Evolutionary conservation across 1,140 invertebrate genomes (phyloP), one percentile per base, ranked within the genome.

Genomic region (Nixonia krombeini): DNA sequence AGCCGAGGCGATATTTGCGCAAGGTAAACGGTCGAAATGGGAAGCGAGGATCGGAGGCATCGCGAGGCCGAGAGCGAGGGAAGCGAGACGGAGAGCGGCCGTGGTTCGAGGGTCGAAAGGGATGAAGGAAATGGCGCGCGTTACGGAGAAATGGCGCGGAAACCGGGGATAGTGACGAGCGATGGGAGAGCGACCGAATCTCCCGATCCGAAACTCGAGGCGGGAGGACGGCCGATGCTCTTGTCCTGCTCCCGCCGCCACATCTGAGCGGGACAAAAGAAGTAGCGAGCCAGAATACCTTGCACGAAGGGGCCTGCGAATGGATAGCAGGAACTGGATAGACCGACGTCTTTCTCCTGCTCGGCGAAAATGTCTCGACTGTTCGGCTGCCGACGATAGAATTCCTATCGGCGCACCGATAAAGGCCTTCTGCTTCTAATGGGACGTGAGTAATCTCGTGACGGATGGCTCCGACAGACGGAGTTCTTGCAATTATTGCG

Each of bases 91-190:
- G 67, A 38, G 35, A 58, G 56, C 23, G 71, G 65, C 31, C 28
- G 17, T 56, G 65, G 71, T 70, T 45, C 47, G 45, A 68, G 73
- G 62, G 67, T 70, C 72, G 79, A 79, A 81, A 80, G 76, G 81
- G 83, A 77, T 77, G 69, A 72, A 84, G 81, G 81, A 85, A 85
- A 85, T 85, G 82, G 84, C 73, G 81, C 78, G 73, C 84, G 80
- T 84, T 85, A 85, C 75, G 76, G 74, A 76, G 84, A 85, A 85
- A 85, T 85, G 84, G 83, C 79, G 81, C 77, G 83, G 84, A 85
- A 85, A 85, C 75, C 74, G 72, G 80, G 83, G 83, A 85, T 84
- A 84, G 84, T 78, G 78, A 81, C 74, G 78, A 72, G 79, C 79
- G 78, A 81, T 81, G 79, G 79, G 74, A 76, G 73, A 70, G 74